phyloP scores from a whole-genome alignment of 53 echinoderm and acorn worm species.

The Stichopus horrens region DNA sequence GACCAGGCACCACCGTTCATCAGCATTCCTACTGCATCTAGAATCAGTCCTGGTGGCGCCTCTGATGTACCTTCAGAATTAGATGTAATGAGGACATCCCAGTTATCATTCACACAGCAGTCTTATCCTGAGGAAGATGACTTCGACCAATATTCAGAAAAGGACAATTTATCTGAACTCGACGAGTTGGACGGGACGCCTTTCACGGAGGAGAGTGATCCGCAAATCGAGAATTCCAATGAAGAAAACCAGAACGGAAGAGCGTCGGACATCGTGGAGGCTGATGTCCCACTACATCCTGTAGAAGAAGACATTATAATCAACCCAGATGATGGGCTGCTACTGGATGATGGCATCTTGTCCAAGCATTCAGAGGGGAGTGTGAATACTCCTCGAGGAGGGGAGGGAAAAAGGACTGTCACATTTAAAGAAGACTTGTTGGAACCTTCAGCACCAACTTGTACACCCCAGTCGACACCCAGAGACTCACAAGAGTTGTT shows the following conservation, averaged over 20 bases:
- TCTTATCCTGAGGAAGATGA: slow-evolving; percentile 50
- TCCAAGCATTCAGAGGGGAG: not conserved
- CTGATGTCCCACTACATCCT: not conserved
- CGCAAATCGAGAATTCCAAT: not conserved
- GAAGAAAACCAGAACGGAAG: not conserved
- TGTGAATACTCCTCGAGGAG: slow-evolving; percentile 45
- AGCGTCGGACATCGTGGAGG: not conserved
- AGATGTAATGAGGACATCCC: slow-evolving; percentile 60
- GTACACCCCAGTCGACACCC: slow-evolving; percentile 77
- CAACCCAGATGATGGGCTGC: slow-evolving; percentile 73
- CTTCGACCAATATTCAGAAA: slow-evolving; percentile 30
- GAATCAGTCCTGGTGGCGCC: slow-evolving; percentile 53
- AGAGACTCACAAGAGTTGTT: slow-evolving; percentile 52
- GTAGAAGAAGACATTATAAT: slow-evolving; percentile 51
- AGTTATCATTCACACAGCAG: slow-evolving; percentile 36
- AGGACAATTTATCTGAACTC: slow-evolving; percentile 38
- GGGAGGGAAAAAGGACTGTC: slow-evolving; percentile 68
- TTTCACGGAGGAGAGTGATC: slow-evolving; percentile 1
- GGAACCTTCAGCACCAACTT: slow-evolving; percentile 67
- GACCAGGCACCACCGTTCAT: slow-evolving; percentile 59
- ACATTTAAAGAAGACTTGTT: slow-evolving; percentile 71
- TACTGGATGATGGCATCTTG: slow-evolving; percentile 40
- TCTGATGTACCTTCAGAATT: slow-evolving; percentile 68
- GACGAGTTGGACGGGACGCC: slow-evolving; percentile 14
- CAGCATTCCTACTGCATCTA: slow-evolving; percentile 74